Evolutionary conservation across 2,113 vertebrate genomes (phyloP).

Genomic region (Eulemur rufifrons): DNA sequence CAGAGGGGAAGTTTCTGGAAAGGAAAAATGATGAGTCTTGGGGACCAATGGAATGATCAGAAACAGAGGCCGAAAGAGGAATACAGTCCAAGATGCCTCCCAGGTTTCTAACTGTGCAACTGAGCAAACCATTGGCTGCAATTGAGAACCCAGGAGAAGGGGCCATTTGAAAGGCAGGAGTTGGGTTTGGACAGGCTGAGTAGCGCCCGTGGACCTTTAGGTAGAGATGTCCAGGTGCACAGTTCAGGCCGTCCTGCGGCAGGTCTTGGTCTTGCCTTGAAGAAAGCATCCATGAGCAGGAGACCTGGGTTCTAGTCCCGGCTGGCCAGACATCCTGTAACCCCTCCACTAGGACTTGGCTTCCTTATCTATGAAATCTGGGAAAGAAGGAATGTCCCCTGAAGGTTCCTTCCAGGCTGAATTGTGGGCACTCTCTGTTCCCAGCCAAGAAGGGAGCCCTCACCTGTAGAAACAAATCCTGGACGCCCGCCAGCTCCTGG

Average conservation of each 20-base stretch:
- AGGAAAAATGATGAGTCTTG: neutral
- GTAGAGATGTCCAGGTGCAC: neutral
- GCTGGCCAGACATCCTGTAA: neutral
- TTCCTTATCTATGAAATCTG: neutral
- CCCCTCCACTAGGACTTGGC: neutral
- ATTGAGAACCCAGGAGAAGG: neutral
- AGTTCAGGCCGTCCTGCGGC: neutral
- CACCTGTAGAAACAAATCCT: neutral
- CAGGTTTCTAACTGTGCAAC: neutral
- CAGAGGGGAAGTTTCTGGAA: neutral
- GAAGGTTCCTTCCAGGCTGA: neutral
- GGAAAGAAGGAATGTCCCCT: neutral
- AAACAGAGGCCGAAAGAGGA: neutral
- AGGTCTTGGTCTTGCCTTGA: neutral
- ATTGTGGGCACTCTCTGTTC: neutral
- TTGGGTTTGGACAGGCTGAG: neutral
- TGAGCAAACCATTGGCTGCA: neutral
- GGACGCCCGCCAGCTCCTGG: conserved; percentile 22
- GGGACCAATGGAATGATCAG: neutral
- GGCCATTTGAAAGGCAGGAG: neutral
- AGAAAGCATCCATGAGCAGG: neutral
- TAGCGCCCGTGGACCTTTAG: neutral
- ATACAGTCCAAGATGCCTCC: neutral
- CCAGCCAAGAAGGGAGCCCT: neutral
- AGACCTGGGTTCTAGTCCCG: neutral